phyloP scores from a whole-genome alignment of 2,888 invertebrate genomes.

The Lapara coniferarum region DNA sequence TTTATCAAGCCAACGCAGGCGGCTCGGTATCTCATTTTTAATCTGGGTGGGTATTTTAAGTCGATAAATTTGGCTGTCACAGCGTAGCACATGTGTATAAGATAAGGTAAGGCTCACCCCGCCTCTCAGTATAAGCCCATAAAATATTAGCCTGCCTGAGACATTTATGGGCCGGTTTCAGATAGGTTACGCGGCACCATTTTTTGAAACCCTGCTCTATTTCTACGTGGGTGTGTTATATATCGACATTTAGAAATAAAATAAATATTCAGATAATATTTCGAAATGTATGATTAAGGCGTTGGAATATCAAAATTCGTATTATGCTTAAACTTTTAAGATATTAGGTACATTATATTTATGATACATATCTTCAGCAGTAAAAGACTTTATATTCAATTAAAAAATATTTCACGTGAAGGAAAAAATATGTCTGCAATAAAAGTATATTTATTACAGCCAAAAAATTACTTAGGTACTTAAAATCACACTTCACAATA shows the following conservation, averaged over 20 bases:
- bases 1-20: conserved; percentile 55
- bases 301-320: background rate
- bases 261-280: background rate
- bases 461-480: background rate
- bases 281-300: background rate
- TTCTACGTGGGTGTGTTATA: conserved; percentile 22
- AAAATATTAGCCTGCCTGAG: conserved; percentile 80
- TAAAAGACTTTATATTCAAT: conserved; percentile 4
- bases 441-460: background rate
- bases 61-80: conserved; percentile 81
- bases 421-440: background rate
- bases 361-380: background rate
- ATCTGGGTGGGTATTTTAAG: conserved; percentile 79
- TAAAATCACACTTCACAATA: conserved; percentile 19
- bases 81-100: conserved; percentile 70
- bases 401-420: background rate
- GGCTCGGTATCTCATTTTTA: conserved; percentile 71
- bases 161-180: conserved; percentile 76
- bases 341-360: too few species aligned
- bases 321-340: background rate
- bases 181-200: conserved; percentile 75
- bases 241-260: background rate
- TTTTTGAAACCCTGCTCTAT: conserved; percentile 47
- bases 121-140: conserved; percentile 68
- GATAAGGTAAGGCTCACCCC: conserved; percentile 66